Evolutionary conservation across 2,888 invertebrate species (phyloP).

Genomic region (Ochropacha duplaris): DNA sequence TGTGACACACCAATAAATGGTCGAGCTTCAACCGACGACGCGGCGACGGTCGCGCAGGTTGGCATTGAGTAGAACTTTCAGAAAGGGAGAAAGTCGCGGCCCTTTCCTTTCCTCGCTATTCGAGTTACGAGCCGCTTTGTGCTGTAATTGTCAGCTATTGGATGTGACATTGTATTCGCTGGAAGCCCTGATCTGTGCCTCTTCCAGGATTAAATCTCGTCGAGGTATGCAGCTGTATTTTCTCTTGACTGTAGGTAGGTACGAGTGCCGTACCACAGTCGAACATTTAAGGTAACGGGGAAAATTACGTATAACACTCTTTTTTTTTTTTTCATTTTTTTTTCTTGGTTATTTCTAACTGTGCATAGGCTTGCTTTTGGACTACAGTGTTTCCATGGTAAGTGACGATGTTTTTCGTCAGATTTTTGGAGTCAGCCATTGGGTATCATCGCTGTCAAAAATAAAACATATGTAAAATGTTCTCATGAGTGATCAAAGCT

Average conservation of each 20-base stretch:
- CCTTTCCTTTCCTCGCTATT: constrained; percentile 6
- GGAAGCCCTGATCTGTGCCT: not conserved
- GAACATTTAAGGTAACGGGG: not conserved
- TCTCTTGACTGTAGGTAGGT: not conserved
- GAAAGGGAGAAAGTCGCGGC: not conserved
- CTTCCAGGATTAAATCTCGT: not conserved
- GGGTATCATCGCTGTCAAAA: too few relatives aligned
- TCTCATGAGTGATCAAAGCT: too few relatives aligned
- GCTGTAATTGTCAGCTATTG: constrained; percentile 17
- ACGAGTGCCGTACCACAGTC: too few relatives aligned
- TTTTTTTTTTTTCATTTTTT: too few relatives aligned
- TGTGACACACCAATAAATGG: not conserved
- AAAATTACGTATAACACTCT: not conserved
- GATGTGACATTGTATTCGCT: constrained; percentile 8
- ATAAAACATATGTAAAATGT: too few relatives aligned
- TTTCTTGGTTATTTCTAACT: too few relatives aligned
- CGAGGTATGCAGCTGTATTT: not conserved
- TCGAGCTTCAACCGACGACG: not conserved
- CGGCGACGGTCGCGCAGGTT: too few relatives aligned
- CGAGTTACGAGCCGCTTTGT: constrained; percentile 14
- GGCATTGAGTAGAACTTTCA: not conserved
- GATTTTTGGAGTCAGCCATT: too few relatives aligned
- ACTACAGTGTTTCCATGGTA: too few relatives aligned
- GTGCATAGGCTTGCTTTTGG: too few relatives aligned
- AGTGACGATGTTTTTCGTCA: too few relatives aligned